phyloP scores from a whole-genome alignment of 2,797 vertebrate genomes.

The Okamejei kenojei region DNA sequence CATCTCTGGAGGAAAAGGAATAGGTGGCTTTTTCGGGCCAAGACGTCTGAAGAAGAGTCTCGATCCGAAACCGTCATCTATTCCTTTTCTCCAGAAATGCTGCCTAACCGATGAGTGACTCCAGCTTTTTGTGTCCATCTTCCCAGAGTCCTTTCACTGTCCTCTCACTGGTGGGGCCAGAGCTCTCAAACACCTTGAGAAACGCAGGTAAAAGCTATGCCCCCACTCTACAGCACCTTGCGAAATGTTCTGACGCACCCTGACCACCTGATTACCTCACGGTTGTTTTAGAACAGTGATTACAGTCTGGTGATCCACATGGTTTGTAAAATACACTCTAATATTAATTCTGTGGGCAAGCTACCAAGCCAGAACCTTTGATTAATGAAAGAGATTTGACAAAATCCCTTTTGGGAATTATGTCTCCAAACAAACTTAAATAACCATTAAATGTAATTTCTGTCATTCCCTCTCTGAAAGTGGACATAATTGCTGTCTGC shows the following conservation, averaged over 20 bases:
- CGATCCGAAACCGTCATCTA: too few species aligned
- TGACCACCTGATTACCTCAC: background rate
- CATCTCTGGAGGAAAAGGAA: too few species aligned
- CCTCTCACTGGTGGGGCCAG: background rate
- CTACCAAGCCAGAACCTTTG: background rate
- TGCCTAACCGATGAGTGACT: too few species aligned
- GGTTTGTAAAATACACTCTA: background rate
- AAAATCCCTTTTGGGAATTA: background rate
- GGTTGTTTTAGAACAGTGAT: background rate
- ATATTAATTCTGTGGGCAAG: background rate
- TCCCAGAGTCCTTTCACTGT: too few species aligned
- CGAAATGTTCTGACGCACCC: background rate
- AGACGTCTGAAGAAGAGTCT: too few species aligned
- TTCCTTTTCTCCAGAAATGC: too few species aligned
- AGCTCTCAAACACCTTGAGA: background rate
- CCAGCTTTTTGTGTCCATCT: too few species aligned
- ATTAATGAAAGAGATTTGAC: background rate
- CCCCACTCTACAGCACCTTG: background rate
- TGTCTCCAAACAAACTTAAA: background rate
- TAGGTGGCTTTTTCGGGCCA: too few species aligned
- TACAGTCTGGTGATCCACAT: background rate
- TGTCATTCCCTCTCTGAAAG: background rate
- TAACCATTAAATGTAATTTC: background rate
- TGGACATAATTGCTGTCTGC: background rate
- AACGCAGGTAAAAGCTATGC: background rate